Evolutionary conservation across 2,888 invertebrate species (phyloP).

Genomic region (Hanleya hanleyi): DNA sequence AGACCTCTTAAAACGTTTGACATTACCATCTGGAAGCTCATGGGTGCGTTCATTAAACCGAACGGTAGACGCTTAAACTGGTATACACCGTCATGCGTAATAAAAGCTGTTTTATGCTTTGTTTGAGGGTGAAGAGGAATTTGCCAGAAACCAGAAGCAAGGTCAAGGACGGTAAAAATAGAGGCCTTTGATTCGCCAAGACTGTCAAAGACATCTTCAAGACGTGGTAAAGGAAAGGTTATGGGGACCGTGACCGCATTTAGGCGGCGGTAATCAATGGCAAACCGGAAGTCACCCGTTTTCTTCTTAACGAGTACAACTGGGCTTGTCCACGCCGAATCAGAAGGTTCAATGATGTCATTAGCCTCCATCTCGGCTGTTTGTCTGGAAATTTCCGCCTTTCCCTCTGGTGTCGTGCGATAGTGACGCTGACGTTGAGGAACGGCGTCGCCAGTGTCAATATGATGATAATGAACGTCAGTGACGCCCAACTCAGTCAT

Average conservation of each 20-base stretch:
- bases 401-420: neutral
- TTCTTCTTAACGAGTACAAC: neutral
- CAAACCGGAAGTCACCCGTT: neutral
- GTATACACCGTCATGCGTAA: neutral
- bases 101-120: slow-evolving; percentile 14
- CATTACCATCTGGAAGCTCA: neutral
- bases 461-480: neutral
- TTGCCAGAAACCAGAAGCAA: slow-evolving; percentile 15
- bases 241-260: neutral
- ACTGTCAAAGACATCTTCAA: slow-evolving; percentile 1
- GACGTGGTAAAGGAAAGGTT: neutral
- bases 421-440: neutral
- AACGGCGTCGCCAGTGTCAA: neutral
- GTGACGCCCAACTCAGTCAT: neutral
- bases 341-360: neutral
- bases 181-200: neutral
- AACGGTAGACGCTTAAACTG: neutral
- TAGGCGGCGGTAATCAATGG: neutral
- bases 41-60: neutral
- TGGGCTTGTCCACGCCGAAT: neutral
- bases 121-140: slow-evolving; percentile 1
- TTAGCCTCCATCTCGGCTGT: neutral
- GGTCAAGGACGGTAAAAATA: too few species aligned
- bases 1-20: slow-evolving; percentile 2
- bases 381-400: neutral